phyloP scores from a whole-genome alignment of 2,797 vertebrate species.

The Eupleurogrammus muticus region DNA sequence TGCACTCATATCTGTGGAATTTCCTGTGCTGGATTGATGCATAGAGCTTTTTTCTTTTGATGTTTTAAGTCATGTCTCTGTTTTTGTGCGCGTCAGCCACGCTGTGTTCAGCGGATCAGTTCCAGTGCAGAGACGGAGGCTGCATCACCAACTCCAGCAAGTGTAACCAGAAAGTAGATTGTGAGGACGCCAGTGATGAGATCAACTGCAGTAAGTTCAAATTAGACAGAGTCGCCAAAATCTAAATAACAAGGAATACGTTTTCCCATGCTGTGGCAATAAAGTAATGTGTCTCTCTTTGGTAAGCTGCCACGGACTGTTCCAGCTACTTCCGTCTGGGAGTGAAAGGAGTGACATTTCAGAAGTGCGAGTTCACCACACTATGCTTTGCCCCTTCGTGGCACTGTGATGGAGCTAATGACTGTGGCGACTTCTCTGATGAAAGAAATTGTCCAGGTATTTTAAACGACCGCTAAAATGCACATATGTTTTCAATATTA shows the following conservation, averaged over 20 bases:
- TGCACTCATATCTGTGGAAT: too few species aligned
- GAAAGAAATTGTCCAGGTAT: conserved; percentile 91
- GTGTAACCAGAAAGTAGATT: conserved; percentile 96
- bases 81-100: conserved; percentile 74
- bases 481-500: conserved; percentile 16
- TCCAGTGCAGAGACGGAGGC: conserved; percentile 90
- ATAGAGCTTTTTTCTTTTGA: neutral
- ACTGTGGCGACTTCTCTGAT: conserved; percentile 96
- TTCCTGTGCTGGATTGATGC: too few species aligned
- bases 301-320: conserved; percentile 91
- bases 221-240: neutral
- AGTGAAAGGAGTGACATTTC: conserved; percentile 91
- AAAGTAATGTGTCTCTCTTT: conserved; percentile 33
- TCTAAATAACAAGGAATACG: neutral
- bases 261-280: neutral
- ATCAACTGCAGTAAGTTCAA: conserved; percentile 91
- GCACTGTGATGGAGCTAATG: conserved; percentile 95
- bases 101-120: conserved; percentile 85
- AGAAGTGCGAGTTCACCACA: conserved; percentile 95
- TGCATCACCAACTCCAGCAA: conserved; percentile 92
- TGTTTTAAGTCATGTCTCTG: neutral
- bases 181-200: conserved; percentile 94
- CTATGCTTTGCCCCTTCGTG: conserved; percentile 93
- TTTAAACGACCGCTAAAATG: conserved; percentile 8
- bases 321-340: conserved; percentile 95